A percentile compares a stretch with the other conserved stretches of the same genome.
phyloP scores from a whole-genome alignment of 2,113 vertebrate species.

The Pimephales promelas region DNA sequence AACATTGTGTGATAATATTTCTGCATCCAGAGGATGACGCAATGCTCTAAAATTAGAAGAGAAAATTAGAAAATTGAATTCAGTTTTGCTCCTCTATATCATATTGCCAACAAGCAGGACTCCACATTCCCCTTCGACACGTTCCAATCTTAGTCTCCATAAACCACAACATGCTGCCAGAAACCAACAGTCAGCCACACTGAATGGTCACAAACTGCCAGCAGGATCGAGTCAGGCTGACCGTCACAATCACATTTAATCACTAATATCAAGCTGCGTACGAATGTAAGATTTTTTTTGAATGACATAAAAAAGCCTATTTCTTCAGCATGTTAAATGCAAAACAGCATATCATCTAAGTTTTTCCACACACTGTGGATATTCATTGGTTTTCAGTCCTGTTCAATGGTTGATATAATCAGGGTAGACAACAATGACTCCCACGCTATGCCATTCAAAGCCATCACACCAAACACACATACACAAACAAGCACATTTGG shows the following conservation, averaged over 20 bases:
- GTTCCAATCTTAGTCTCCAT: constrained; percentile 26
- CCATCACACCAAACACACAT: neutral
- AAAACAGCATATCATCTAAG: neutral
- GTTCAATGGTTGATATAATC: neutral
- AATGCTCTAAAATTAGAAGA: neutral
- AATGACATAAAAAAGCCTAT: neutral
- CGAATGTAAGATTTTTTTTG: neutral
- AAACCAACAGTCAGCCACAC: constrained; percentile 42
- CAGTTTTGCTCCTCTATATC: neutral
- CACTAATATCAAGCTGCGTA: neutral
- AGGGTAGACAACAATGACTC: constrained; percentile 15
- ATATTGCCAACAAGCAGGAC: constrained; percentile 21
- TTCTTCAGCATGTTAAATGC: neutral
- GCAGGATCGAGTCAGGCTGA: neutral
- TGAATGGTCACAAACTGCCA: constrained; percentile 14
- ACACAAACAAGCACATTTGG: neutral
- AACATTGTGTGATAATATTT: too few species aligned
- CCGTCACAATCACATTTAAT: neutral
- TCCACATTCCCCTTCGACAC: constrained; percentile 40
- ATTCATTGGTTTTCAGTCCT: neutral
- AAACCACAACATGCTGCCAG: constrained; percentile 54
- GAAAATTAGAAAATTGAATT: neutral
- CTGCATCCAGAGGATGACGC: neutral
- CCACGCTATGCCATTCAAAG: neutral
- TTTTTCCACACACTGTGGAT: constrained; percentile 3